Evolutionary conservation across 2,113 vertebrate species (phyloP), one percentile per base, ranked within the genome.

Genomic region (Euleptes europaea): DNA sequence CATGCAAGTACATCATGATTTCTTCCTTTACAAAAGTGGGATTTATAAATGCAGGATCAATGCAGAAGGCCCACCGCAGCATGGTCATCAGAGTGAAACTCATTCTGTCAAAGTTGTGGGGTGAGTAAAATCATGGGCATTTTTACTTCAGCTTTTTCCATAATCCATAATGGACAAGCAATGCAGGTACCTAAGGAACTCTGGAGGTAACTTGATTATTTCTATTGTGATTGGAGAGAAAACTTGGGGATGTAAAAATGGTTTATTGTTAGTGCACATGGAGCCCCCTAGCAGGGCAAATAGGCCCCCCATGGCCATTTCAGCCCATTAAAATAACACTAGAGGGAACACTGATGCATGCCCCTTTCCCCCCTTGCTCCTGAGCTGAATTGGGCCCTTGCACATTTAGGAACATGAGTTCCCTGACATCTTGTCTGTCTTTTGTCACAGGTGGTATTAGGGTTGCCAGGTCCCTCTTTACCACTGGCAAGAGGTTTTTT

Each of bases 71-170:
- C 82, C 90, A 72, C 82, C 90, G 88, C 90, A 86, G 90, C 93
- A 85, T 85, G 88, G 88, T 54, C 44, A 0, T 75, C 90, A 90
- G 54, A 91, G 94, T 86, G 94, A 86, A 88, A 95, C 92, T 63
- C 96, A 97, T 90, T 96, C 96, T n/a, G 91, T 97, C 78, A 97
- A 96, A 90, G 94, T 97, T 10, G 90, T 95, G 65, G 96, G 97
- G 96, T 97, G 85, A 96, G 95, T 69, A 51, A 78, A 84, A 14
- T 0, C 38, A 83, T 84, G 42, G 33, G 21, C 40, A 35, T 51
- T 85, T 86, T 73, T 49, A 54, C 4, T 1, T 2, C 6, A 60
- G 71, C 82, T 79, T 76, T 6, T 1, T 84, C 42, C 80, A 31
- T 12, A 12, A 71, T 57, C 38, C 28, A 54, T 71, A 71, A 57